A percentile compares a stretch with the other conserved stretches of the same genome.
Conservation (phyloP, 2,113 vertebrate species). For the Oxygymnocypris stewartii region DNA sequence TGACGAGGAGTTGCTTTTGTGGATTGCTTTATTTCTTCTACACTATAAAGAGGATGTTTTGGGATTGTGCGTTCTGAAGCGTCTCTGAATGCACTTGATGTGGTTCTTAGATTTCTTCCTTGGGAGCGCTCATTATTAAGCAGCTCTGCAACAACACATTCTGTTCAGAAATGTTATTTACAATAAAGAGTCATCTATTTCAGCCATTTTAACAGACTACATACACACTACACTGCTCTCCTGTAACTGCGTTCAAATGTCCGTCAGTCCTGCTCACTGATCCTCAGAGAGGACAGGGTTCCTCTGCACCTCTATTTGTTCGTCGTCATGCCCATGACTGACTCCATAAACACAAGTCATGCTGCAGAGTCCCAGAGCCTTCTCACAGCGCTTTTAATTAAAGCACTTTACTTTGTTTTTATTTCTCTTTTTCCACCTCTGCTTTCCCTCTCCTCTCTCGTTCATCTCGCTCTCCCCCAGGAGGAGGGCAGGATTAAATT, state of each 20-base stretch:
- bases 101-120: not conserved
- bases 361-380: constrained; percentile 47
- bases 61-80: not conserved
- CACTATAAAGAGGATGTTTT: not conserved
- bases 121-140: constrained; percentile 4
- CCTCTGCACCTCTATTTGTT: not conserved
- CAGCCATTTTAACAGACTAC: not conserved
- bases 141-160: not conserved
- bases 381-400: constrained; percentile 73
- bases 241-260: not conserved
- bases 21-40: not conserved
- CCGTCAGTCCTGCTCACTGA: not conserved
- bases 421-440: constrained; percentile 63
- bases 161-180: not conserved
- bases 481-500: constrained; percentile 72
- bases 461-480: constrained; percentile 56
- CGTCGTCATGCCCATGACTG: constrained; percentile 38
- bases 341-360: constrained; percentile 61
- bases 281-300: not conserved
- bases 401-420: constrained; percentile 76
- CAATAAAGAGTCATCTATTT: not conserved
- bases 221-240: not conserved
- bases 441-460: constrained; percentile 35
- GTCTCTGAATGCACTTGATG: not conserved
- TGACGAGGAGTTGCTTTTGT: not conserved